A percentile compares a stretch with the other conserved stretches of the same genome.
Evolutionary conservation across 1,140 invertebrate species (phyloP).

Genomic region (Procambarus clarkii): DNA sequence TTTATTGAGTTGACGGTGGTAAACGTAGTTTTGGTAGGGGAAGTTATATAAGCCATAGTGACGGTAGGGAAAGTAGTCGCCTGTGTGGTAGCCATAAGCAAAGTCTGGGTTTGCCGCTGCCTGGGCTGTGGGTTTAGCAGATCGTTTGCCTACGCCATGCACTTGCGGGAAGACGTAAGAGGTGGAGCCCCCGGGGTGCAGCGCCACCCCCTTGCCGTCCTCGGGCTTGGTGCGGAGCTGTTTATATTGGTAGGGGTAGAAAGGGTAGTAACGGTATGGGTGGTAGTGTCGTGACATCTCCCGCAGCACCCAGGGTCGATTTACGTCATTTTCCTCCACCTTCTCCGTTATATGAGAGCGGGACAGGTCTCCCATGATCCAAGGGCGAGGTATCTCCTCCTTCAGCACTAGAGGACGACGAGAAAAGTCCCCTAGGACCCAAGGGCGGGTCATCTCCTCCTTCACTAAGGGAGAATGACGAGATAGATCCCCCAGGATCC

Average conservation of each 20-base stretch:
- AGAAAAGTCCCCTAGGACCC: background rate
- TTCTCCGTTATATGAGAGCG: background rate
- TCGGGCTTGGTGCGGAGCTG: background rate
- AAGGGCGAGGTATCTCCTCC: background rate
- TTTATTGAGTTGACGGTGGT: constrained; percentile 26
- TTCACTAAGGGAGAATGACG: background rate
- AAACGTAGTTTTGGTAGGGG: background rate
- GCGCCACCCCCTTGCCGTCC: constrained; percentile 46
- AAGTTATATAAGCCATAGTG: constrained; percentile 12
- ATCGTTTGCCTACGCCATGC: constrained; percentile 51
- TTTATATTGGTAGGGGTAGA: constrained; percentile 16
- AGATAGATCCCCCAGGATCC: constrained; percentile 11
- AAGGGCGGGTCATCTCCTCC: background rate
- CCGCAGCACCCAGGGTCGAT: constrained; percentile 1
- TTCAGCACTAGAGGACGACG: background rate
- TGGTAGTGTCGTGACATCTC: constrained; percentile 21
- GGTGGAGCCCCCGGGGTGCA: constrained; percentile 58
- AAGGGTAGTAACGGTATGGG: constrained; percentile 23
- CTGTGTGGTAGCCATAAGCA: background rate
- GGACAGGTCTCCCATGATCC: constrained; percentile 18
- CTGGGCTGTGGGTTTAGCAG: background rate
- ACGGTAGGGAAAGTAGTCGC: constrained; percentile 4
- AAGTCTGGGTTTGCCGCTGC: background rate
- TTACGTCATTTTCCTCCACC: background rate
- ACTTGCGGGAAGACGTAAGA: constrained; percentile 57